These are phyloP conservation scores for Pollenia labialis DNA, from an alignment of 2,888 invertebrate genomes.

Conservation along the genomic window DNA sequence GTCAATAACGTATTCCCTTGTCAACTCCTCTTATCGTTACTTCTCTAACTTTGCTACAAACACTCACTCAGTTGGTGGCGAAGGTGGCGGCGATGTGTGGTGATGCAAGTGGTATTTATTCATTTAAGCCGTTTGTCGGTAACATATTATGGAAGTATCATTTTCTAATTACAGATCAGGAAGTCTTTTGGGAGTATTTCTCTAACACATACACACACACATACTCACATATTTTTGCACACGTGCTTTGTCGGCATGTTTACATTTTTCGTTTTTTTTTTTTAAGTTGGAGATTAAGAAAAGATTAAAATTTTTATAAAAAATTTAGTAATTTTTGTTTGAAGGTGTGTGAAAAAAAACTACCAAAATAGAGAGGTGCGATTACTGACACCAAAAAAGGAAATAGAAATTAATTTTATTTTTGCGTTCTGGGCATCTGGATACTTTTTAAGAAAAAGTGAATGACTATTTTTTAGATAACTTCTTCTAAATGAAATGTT, in stretches of 20 bases:
- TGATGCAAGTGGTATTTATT: slow-evolving; percentile 23
- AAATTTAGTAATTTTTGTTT: slow-evolving; percentile 46
- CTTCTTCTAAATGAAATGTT: too few relatives aligned
- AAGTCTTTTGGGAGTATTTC: slow-evolving; percentile 54
- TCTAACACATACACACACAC: slow-evolving; percentile 4
- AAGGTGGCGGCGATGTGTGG: not conserved
- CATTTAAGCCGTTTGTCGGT: slow-evolving; percentile 46
- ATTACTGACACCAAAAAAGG: slow-evolving; percentile 16
- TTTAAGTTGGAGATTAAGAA: slow-evolving; percentile 8
- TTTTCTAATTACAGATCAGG: slow-evolving; percentile 65
- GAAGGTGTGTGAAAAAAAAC: not conserved
- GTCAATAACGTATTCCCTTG: slow-evolving; percentile 61
- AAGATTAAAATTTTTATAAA: slow-evolving; percentile 35
- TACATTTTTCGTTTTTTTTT: not conserved
- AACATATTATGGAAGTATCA: slow-evolving; percentile 49
- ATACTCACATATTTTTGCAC: slow-evolving; percentile 27
- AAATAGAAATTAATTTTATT: slow-evolving; percentile 14
- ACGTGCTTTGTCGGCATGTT: slow-evolving; percentile 66
- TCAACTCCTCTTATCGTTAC: slow-evolving; percentile 59
- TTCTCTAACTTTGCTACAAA: not conserved
- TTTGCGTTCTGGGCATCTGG: not conserved
- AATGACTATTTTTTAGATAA: too few relatives aligned
- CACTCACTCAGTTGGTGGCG: slow-evolving; percentile 55
- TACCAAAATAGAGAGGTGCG: slow-evolving; percentile 22
- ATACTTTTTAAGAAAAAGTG: not conserved